Evolutionary conservation across 2,797 vertebrate species (phyloP), one percentile per base, ranked within the genome.

Genomic region (Numenius phaeopus): DNA sequence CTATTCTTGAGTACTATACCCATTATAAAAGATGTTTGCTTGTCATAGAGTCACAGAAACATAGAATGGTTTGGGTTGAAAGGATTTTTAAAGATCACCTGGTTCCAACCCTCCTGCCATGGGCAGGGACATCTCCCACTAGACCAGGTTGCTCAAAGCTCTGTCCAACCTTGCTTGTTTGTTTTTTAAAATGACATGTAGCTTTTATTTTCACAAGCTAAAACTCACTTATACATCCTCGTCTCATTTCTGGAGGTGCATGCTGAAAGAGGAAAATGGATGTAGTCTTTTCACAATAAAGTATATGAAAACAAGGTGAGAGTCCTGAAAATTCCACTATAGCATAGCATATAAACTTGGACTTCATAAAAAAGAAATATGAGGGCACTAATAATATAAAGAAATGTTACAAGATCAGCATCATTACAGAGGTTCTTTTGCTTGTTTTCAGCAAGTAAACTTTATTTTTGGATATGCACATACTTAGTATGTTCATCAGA

Each of bases 401-500:
- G 39, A 62, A 64, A 23, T 4, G 11, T 73, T 86, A 89, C 12
- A 57, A 83, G 67, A 94, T 78, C 79, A 86, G 22, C 80, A 85
- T 70, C 18, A 26, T 87, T 90, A 70, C n/a, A 81, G 49, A 86
- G 49, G 61, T 84, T 20, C 4, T 71, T 94, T 59, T 71, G 6
- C 72, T 88, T 90, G 30, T 67, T 86, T 93, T 75, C 57, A 83
- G 71, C 52, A 49, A 29, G 61, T 87, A 79, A 62, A n/a, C 49
- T 7, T 77, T 47, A 55, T 17, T 73, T 95, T 81, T 54, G 62
- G 65, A 7, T 46, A 34, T 7, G 9, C 29, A 18, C 1, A 3
- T 67, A 16, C 18, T 70, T 49, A 34, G n/a, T n/a, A 44, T 4
- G 2, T 79, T 29, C 44, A 72, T 67, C 46, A 62, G 82, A 65